Base-by-base conservation (phyloP, 2,797 vertebrate species). In the Corythornis leucogaster region DNA sequence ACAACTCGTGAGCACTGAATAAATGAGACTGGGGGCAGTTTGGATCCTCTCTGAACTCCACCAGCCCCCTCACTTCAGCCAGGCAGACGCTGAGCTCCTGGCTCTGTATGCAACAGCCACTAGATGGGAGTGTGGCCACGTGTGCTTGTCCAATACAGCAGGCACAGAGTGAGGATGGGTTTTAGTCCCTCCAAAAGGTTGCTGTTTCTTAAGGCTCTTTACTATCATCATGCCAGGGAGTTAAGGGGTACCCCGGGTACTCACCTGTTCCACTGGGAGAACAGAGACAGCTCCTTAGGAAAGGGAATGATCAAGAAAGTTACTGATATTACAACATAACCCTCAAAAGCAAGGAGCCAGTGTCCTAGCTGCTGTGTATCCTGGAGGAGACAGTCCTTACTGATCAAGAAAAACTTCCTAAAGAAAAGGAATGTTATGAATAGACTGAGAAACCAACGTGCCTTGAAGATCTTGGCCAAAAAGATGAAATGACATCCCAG, bases 41-140 rank as follows among this genome's bases (percentile, higher is more conserved):
- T 48, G 59, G 21, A 46, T 54, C 19, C 35, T 68, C 61, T 61
- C 25, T 55, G 45, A 50, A 66, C 35, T 24, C 18, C 6, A 67
- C 1, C 15, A n/a, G 46, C 8, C 18, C 20, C 26, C 26, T 38
- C n/a, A 4, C 31, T 54, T 11, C 21, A 11, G 59, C 43, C 6
- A 11, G 15, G 55, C 75, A 53, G 31, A 8, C 12, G 9, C 24
- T 2, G 76, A 51, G 38, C 2, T 9, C 5, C 33, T 11, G 25
- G 9, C 51, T 30, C 43, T 18, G 50, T 4, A 18, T 13, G 71
- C 6, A 0, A 64, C 85, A 81, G 87, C 95, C 95, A 15, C 95
- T 95, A 96, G 95, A 81, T 95, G 95, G 95, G 87, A 93, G 93
- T 94, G 89, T 95, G 69, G 9, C 58, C 79, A 11, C 30, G 38